Base-by-base conservation (phyloP, 2,113 vertebrate species). In the Eubucco bourcierii region DNA sequence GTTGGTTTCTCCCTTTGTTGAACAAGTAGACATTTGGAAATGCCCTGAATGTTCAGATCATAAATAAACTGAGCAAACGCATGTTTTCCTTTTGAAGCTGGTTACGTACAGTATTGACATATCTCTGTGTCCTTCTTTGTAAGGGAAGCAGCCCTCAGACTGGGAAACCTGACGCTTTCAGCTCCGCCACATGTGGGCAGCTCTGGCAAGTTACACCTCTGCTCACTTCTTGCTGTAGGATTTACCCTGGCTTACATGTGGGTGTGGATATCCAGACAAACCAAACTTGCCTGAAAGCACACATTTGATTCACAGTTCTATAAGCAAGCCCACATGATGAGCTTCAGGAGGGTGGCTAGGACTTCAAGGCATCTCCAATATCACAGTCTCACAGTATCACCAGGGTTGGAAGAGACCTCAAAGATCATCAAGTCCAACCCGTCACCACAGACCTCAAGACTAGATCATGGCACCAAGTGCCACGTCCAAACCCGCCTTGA, bases 1-100 rank as follows among this genome's bases (percentile, higher is more conserved):
- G 28, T 20, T 34, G 21, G 4, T 80, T 85, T 71, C 52, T 91
- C 68, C 46, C 87, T 83, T 61, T 83, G 56, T 85, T 74, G 68
- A 64, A 87, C 67, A 79, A 81, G 44, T 4, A 78, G 44, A 72
- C 0, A 0, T 60, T 86, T 86, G 39, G 23, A 83, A 95, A 80
- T 39, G 34, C 23, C 95, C 37, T 71, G 5, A 1, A 64, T 71
- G 10, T 64, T 80, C 82, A 75, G 41, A 34, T 67, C 1, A 1
- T 66, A 91, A 90, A 85, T 72, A 92, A 90, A 72, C 31, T n/a
- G 33, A 88, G 66, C 15, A 87, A 95, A 78, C 66, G 79, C 39
- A 71, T 4, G 72, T 90, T 80, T 81, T 68, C 56, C 29, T 53
- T 9, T 20, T 44, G 47, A 80, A 90, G 71, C 50, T 21, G 27